phyloP scores from a whole-genome alignment of 2,888 invertebrate genomes.

The Drosophila mettleri region DNA sequence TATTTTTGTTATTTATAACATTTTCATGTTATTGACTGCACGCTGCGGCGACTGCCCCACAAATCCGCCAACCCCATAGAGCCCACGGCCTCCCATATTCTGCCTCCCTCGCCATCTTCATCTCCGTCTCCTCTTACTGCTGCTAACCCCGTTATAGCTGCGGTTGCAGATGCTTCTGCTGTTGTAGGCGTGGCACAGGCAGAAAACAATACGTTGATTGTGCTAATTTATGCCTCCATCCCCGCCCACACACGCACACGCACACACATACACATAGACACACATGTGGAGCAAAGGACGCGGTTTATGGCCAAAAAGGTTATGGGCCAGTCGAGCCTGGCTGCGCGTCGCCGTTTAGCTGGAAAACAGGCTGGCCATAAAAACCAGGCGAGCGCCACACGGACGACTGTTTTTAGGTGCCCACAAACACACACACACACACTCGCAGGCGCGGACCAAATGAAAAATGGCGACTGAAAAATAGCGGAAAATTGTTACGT shows the following conservation, averaged over 20 bases:
- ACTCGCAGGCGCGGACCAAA: constrained; percentile 25
- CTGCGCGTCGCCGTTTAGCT: constrained; percentile 29
- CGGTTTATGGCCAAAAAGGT: constrained; percentile 77
- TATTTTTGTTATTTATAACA: constrained; percentile 79
- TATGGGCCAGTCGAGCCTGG: constrained; percentile 58
- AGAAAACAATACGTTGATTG: constrained; percentile 80
- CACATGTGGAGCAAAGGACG: constrained; percentile 46
- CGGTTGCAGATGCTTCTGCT: constrained; percentile 8
- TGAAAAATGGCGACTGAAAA: constrained; percentile 76
- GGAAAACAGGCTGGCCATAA: constrained; percentile 65
- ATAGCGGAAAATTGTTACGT: constrained; percentile 42
- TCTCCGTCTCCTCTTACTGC: neutral
- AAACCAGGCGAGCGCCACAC: constrained; percentile 71
- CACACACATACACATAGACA: constrained; percentile 12
- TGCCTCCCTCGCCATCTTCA: neutral
- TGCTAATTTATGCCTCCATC: constrained; percentile 75
- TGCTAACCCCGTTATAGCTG: constrained; percentile 3
- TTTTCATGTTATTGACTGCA: constrained; percentile 77
- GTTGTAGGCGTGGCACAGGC: constrained; percentile 53
- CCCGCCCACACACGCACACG: constrained; percentile 1
- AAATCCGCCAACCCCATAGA: neutral
- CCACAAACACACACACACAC: constrained; percentile 29
- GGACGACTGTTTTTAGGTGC: constrained; percentile 78
- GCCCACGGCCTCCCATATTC: constrained; percentile 13
- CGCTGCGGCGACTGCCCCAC: constrained; percentile 38